Evolutionary conservation across 1,140 invertebrate species (phyloP).

Genomic region (Drosophila arizonae): DNA sequence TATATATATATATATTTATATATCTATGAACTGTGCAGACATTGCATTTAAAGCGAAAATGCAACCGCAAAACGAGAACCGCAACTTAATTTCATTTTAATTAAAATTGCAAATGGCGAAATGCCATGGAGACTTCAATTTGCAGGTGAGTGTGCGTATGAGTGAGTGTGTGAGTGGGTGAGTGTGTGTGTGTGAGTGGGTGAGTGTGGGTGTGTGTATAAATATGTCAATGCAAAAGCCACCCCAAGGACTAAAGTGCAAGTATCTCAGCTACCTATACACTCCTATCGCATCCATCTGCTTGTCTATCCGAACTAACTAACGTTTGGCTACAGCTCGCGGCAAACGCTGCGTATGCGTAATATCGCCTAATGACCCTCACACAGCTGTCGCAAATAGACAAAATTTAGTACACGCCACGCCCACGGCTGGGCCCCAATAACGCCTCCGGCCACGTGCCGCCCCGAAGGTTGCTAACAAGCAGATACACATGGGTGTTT

Average conservation of each 20-base stretch:
- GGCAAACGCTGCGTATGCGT: slow-evolving; percentile 63
- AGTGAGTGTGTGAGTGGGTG: not conserved
- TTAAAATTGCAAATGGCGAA: slow-evolving; percentile 70
- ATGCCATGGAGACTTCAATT: slow-evolving; percentile 12
- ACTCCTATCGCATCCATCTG: not conserved
- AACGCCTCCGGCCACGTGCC: slow-evolving; percentile 17
- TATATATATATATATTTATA: slow-evolving; percentile 30
- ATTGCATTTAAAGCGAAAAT: slow-evolving; percentile 47
- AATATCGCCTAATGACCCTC: slow-evolving; percentile 63
- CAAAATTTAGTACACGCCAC: slow-evolving; percentile 28
- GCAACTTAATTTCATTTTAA: slow-evolving; percentile 76
- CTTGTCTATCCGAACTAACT: not conserved
- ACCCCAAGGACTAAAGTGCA: slow-evolving; percentile 7
- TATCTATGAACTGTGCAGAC: slow-evolving; percentile 43
- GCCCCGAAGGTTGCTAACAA: slow-evolving; percentile 14
- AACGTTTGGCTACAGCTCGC: slow-evolving; percentile 26
- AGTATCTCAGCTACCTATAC: not conserved
- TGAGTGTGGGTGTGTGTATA: slow-evolving; percentile 2
- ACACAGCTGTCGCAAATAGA: slow-evolving; percentile 46
- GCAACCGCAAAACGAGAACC: slow-evolving; percentile 30
- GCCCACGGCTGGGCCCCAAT: slow-evolving; percentile 17
- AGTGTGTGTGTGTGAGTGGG: not conserved
- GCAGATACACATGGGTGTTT: not conserved
- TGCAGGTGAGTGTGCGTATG: not conserved
- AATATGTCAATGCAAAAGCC: slow-evolving; percentile 23